Evolutionary conservation across 2,888 invertebrate species (phyloP), one percentile per base, ranked within the genome.

Genomic region (Drosophila formosana): DNA sequence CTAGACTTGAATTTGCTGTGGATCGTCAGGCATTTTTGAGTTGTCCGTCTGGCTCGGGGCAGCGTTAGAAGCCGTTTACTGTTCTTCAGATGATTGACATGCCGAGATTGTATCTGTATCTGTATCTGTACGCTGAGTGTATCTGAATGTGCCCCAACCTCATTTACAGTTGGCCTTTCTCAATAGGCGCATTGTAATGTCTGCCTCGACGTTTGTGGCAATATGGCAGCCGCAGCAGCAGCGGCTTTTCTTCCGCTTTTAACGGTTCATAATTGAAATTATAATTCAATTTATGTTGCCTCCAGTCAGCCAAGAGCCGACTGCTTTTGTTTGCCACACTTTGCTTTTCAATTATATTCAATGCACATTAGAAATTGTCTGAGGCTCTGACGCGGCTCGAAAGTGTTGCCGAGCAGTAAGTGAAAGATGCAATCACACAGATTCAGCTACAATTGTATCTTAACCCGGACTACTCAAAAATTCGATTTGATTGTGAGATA

Each of bases 201-300:
- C 47, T 47, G 65, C 6, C 37, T 37, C 37, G n/a, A n/a, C 11
- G 26, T 65, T 25, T 56, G 37, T 66, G 61, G 62, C 64, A 56
- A 64, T 65, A 60, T 65, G 73, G 61, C 75, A 49, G 58, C 55
- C 50, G 77, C 68, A 18, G 18, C 18, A 18, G 18, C 18, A 57
- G 64, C 61, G 60, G 78, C 69, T 80, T 82, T 87, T 84, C 89
- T 84, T 84, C 85, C 85, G 83, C 83, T 86, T 80, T 82, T 87
- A 89, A 85, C 85, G 80, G 89, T 84, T 81, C 84, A 84, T 89
- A 85, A 89, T 89, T 85, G 87, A 85, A 88, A 87, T 89, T 84
- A 81, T 85, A 87, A 85, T 85, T 87, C 88, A 84, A 89, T 89
- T 85, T 82, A 70, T 71, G 57, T 55, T 25, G 45, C 30, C 55